Percentiles rank a stretch among this genome's conserved stretches.
Conservation (phyloP, 2,797 vertebrate genomes). For the Anguilla obscura region DNA sequence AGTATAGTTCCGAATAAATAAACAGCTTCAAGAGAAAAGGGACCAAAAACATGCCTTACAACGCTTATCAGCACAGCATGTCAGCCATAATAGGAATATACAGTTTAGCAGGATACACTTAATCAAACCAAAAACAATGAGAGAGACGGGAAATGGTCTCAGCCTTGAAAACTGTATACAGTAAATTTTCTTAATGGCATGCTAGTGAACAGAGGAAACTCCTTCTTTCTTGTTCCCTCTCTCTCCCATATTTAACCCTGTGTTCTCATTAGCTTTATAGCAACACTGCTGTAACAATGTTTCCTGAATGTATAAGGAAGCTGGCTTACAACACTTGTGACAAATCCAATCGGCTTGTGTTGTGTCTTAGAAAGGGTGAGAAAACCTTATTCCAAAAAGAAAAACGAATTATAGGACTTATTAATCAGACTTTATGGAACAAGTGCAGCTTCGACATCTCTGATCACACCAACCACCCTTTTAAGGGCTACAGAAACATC, state of each 20-base stretch:
- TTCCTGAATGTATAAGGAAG: not conserved
- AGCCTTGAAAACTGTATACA: conserved; percentile 70
- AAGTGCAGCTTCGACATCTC: not conserved
- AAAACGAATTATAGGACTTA: not conserved
- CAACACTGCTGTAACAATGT: not conserved
- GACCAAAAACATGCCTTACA: conserved; percentile 23
- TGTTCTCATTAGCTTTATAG: conserved; percentile 23
- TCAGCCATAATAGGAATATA: conserved; percentile 75
- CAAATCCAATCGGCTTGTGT: not conserved
- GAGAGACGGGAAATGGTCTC: conserved; percentile 70
- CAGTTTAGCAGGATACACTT: conserved; percentile 78
- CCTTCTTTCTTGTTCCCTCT: conserved; percentile 41
- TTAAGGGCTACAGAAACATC: not conserved
- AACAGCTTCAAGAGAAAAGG: conserved; percentile 16
- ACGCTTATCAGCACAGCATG: conserved; percentile 62
- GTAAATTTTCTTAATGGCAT: conserved; percentile 69
- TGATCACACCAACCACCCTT: not conserved
- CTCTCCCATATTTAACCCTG: conserved; percentile 42
- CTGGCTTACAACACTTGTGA: not conserved
- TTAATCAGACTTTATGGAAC: not conserved
- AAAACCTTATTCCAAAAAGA: not conserved
- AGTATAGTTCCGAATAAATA: conserved; percentile 42
- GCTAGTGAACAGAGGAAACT: conserved; percentile 62
- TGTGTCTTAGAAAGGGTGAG: not conserved
- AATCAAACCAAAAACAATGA: conserved; percentile 80